Percentiles rank a stretch among this genome's conserved stretches.
phyloP scores from a whole-genome alignment of 2,113 vertebrate genomes.

The Corapipo altera region DNA sequence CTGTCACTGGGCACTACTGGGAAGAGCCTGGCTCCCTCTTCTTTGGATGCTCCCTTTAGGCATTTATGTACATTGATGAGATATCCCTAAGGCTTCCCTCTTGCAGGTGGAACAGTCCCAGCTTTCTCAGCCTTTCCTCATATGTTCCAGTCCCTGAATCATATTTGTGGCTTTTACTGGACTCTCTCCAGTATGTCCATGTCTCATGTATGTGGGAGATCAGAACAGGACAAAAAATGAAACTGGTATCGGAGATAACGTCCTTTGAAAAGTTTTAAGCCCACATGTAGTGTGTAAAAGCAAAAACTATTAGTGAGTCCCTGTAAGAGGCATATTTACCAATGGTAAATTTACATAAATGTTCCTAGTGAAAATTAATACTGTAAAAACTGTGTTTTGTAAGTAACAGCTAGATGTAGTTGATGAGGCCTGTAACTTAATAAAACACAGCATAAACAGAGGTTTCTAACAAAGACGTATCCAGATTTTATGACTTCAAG shows the following conservation, averaged over 20 bases:
- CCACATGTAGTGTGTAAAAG: neutral
- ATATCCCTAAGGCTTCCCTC: neutral
- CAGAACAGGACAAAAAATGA: neutral
- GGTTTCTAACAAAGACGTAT: neutral
- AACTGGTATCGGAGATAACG: neutral
- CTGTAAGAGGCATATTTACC: neutral
- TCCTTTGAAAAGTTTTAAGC: neutral
- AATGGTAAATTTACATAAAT: neutral
- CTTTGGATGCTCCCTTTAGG: neutral
- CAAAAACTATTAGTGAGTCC: neutral
- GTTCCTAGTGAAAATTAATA: neutral
- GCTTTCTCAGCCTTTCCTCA: neutral
- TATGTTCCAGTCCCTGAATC: neutral
- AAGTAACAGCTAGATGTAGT: neutral
- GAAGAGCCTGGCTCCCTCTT: neutral
- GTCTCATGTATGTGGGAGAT: neutral
- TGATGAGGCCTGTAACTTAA: neutral
- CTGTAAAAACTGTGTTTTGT: neutral
- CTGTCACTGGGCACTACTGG: neutral
- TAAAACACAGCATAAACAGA: neutral
- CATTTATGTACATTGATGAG: neutral
- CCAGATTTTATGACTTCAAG: neutral
- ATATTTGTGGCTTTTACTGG: neutral
- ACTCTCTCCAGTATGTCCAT: neutral
- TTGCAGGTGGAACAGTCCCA: neutral